phyloP scores from a whole-genome alignment of 2,113 vertebrate species.

The Melanotaenia duboulayi region DNA sequence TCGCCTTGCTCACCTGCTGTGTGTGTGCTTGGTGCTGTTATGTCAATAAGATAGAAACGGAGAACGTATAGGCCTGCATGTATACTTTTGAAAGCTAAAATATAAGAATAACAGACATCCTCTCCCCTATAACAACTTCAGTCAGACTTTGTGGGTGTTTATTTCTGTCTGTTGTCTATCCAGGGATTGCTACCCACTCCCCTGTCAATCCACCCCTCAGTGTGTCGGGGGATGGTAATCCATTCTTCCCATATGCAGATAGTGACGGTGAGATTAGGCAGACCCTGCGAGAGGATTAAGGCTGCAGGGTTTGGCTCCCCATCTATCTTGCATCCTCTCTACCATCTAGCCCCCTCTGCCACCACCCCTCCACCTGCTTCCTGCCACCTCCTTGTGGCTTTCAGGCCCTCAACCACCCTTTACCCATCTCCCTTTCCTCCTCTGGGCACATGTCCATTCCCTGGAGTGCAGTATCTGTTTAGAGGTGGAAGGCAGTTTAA shows the following conservation, averaged over 20 bases:
- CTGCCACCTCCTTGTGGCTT: slow-evolving; percentile 36
- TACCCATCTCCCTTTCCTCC: slow-evolving; percentile 36
- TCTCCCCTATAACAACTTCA: not conserved
- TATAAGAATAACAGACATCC: slow-evolving; percentile 10
- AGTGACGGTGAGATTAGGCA: slow-evolving; percentile 73
- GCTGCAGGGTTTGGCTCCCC: slow-evolving; percentile 52
- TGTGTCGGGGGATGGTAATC: slow-evolving; percentile 74
- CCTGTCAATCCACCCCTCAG: slow-evolving; percentile 30
- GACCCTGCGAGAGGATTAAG: slow-evolving; percentile 75
- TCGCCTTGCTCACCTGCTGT: slow-evolving; percentile 15
- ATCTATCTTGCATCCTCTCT: slow-evolving; percentile 59
- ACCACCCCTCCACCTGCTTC: slow-evolving; percentile 33
- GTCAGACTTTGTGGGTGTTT: slow-evolving; percentile 22
- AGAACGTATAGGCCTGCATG: not conserved
- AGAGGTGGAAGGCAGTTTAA: slow-evolving; percentile 61
- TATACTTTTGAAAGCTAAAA: not conserved
- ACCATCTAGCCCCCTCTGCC: slow-evolving; percentile 23
- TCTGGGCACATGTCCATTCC: slow-evolving; percentile 53
- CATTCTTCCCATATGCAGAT: slow-evolving; percentile 77
- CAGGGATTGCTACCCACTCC: slow-evolving; percentile 41
- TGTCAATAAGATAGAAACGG: not conserved
- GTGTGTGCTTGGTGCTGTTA: not conserved
- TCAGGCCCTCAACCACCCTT: slow-evolving; percentile 40
- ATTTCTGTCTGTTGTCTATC: slow-evolving; percentile 33
- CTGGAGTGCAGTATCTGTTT: slow-evolving; percentile 52